Conservation (phyloP, 2,113 vertebrate genomes). For the Channa maculata region DNA sequence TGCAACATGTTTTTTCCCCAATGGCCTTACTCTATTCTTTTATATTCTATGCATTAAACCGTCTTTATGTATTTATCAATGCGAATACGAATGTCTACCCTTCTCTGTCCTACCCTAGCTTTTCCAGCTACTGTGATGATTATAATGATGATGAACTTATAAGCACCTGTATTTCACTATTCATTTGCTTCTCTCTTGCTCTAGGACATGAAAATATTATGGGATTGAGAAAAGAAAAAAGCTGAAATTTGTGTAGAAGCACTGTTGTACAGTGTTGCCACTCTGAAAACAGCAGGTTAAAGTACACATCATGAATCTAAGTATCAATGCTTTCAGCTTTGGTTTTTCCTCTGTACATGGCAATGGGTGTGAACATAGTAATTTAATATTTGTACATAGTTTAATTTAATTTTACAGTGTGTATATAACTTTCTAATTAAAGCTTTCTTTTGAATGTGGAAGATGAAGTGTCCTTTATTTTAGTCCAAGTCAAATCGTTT, state of each 20-base stretch:
- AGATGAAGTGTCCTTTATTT: slow-evolving; percentile 45
- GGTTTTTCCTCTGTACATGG: slow-evolving; percentile 92
- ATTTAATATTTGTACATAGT: slow-evolving; percentile 99
- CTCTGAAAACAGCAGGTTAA: slow-evolving; percentile 56
- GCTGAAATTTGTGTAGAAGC: slow-evolving; percentile 44
- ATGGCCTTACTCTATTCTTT: slow-evolving; percentile 81
- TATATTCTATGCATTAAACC: slow-evolving; percentile 83
- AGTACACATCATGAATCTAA: slow-evolving; percentile 74
- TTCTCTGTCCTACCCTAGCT: slow-evolving; percentile 51
- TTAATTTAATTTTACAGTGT: slow-evolving; percentile 99
- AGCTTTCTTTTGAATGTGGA: slow-evolving; percentile 92
- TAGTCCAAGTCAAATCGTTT: neutral
- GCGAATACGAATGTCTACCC: slow-evolving; percentile 67
- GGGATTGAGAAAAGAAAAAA: slow-evolving; percentile 44
- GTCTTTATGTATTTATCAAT: slow-evolving; percentile 76
- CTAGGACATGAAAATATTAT: slow-evolving; percentile 60
- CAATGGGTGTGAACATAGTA: slow-evolving; percentile 99
- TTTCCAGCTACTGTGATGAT: slow-evolving; percentile 71
- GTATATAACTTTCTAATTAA: slow-evolving; percentile 99
- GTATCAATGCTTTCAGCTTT: slow-evolving; percentile 85
- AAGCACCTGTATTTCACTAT: slow-evolving; percentile 69
- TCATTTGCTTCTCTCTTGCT: slow-evolving; percentile 66
- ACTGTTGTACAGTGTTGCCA: slow-evolving; percentile 83
- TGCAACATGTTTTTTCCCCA: slow-evolving; percentile 73
- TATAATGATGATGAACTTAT: slow-evolving; percentile 53